Evolutionary conservation across 2,888 invertebrate species (phyloP).

Genomic region (Encarsia formosa): DNA sequence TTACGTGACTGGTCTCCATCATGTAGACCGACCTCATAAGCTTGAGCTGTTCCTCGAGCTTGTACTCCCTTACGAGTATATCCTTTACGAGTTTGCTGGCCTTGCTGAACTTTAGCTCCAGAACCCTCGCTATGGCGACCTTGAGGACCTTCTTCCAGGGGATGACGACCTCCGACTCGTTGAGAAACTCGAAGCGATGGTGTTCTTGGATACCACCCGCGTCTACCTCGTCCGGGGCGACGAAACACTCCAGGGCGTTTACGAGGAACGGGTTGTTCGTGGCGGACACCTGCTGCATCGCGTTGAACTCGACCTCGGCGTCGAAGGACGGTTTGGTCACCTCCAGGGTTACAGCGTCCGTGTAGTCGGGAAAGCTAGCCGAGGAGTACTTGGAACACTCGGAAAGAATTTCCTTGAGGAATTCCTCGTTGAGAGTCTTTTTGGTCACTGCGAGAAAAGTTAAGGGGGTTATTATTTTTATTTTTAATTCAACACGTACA

Average conservation of each 20-base stretch:
- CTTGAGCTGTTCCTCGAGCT: conserved; percentile 51
- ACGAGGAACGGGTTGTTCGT: conserved; percentile 50
- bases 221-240: conserved; percentile 33
- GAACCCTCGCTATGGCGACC: conserved; percentile 47
- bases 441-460: conserved; percentile 33
- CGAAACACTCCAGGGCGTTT: conserved; percentile 51
- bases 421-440: conserved; percentile 40
- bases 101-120: conserved; percentile 48
- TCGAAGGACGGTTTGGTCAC: conserved; percentile 25
- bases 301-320: conserved; percentile 36
- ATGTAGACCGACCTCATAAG: conserved; percentile 55
- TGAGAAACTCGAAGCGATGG: conserved; percentile 6
- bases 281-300: conserved; percentile 39
- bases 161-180: conserved; percentile 40
- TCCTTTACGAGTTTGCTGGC: conserved; percentile 54
- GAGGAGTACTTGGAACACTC: conserved; percentile 39
- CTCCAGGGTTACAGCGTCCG: conserved; percentile 19
- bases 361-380: conserved; percentile 24
- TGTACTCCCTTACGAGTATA: conserved; percentile 53
- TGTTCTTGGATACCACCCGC: neutral
- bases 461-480: conserved; percentile 1
- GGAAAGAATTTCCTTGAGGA: conserved; percentile 35
- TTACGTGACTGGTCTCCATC: conserved; percentile 55
- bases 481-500: neutral
- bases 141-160: conserved; percentile 51